phyloP scores from a whole-genome alignment of 2,113 vertebrate species.

The Philantomba maxwellii region DNA sequence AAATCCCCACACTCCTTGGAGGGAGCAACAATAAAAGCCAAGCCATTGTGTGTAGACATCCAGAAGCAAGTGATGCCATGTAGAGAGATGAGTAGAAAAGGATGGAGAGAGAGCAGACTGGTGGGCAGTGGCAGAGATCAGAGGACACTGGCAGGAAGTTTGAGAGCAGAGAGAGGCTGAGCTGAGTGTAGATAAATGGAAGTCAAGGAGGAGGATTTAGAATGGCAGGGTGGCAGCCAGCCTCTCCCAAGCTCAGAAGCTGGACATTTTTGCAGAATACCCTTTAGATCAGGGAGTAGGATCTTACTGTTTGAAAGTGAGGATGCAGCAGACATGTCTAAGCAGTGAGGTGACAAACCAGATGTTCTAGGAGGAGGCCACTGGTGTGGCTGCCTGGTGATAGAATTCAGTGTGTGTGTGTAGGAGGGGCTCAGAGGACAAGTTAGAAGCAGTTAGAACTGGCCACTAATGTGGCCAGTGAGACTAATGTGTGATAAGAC shows the following conservation, averaged over 20 bases:
- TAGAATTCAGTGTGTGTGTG: background rate
- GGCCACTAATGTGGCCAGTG: no score
- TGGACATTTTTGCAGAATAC: rapidly evolving
- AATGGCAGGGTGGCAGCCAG: rapidly evolving
- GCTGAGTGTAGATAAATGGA: background rate
- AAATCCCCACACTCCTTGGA: background rate
- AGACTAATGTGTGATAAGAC: background rate
- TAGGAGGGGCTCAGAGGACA: background rate
- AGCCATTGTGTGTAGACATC: background rate
- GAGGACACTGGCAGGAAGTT: background rate
- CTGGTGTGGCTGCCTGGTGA: background rate
- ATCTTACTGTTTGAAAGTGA: rapidly evolving
- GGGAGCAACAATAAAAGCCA: no score
- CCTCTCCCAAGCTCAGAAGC: no score
- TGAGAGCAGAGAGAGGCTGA: background rate
- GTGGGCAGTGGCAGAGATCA: background rate
- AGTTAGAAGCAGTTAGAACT: background rate
- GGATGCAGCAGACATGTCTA: background rate
- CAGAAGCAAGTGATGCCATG: rapidly evolving
- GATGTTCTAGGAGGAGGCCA: background rate
- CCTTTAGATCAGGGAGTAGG: background rate
- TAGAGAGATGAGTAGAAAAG: background rate
- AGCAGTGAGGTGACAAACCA: background rate
- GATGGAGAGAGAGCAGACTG: background rate
- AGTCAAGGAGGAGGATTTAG: background rate